Percentiles rank a stretch among this genome's conserved stretches.
phyloP scores from a whole-genome alignment of 2,888 invertebrate species.

The Ectemnius lituratus region DNA sequence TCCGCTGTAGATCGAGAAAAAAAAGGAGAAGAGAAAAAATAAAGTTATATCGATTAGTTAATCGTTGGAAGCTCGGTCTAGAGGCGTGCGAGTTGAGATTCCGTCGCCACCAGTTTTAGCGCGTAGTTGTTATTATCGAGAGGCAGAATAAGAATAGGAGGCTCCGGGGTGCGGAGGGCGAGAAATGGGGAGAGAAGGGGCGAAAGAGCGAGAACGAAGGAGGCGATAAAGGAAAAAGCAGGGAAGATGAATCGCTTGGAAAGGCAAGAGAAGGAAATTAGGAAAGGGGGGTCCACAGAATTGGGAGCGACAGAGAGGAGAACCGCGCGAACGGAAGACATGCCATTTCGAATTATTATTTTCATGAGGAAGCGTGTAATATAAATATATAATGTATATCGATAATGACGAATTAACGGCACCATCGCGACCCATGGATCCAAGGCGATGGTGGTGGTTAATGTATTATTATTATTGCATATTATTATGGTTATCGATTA shows the following conservation, averaged over 20 bases:
- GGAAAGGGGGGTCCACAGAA: not conserved
- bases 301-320: slow-evolving; percentile 21
- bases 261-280: slow-evolving; percentile 2
- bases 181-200: slow-evolving; percentile 33
- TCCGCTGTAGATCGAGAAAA: no score
- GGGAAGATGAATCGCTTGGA: slow-evolving; percentile 7
- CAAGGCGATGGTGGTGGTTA: slow-evolving; percentile 54
- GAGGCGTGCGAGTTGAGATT: slow-evolving; percentile 31
- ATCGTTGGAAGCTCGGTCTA: slow-evolving; percentile 35
- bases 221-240: slow-evolving; percentile 7
- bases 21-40: slow-evolving; percentile 20
- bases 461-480: slow-evolving; percentile 57
- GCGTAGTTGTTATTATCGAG: slow-evolving; percentile 54
- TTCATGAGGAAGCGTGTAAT: slow-evolving; percentile 65
- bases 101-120: slow-evolving; percentile 39
- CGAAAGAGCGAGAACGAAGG: slow-evolving; percentile 20
- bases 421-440: slow-evolving; percentile 60
- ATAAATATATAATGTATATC: slow-evolving; percentile 63
- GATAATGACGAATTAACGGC: slow-evolving; percentile 59
- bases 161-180: slow-evolving; percentile 4
- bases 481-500: slow-evolving; percentile 65
- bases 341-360: slow-evolving; percentile 67
- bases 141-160: slow-evolving; percentile 40
- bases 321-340: slow-evolving; percentile 62
- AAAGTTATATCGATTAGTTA: slow-evolving; percentile 39